Percentiles rank a stretch among this genome's conserved stretches.
phyloP scores from a whole-genome alignment of 2,113 vertebrate species.

The Xiphorhynchus elegans region DNA sequence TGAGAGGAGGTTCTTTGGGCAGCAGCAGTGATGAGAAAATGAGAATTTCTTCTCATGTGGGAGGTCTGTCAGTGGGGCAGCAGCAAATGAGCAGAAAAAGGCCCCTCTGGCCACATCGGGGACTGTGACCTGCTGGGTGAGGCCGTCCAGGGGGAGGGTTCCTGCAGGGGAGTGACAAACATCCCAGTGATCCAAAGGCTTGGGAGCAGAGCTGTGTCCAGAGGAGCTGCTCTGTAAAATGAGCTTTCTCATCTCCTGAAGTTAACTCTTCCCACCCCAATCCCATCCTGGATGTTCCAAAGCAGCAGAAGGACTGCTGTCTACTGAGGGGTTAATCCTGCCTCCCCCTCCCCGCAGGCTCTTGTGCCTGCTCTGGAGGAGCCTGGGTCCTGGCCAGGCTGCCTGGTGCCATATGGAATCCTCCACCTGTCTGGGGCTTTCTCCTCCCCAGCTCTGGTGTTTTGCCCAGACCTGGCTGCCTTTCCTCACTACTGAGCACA shows the following conservation, averaged over 20 bases:
- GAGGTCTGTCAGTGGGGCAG: background rate
- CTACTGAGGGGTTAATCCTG: background rate
- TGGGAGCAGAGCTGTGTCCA: background rate
- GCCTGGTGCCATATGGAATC: constrained; percentile 25
- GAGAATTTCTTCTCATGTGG: background rate
- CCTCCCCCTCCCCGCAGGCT: background rate
- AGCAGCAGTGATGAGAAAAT: background rate
- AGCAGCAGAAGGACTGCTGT: background rate
- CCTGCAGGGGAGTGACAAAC: background rate
- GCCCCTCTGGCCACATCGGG: background rate
- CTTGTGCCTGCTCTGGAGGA: background rate
- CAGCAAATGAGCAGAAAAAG: background rate
- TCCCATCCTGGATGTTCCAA: background rate
- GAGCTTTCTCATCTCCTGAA: background rate
- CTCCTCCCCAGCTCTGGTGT: constrained; percentile 13
- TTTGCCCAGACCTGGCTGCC: constrained; percentile 26
- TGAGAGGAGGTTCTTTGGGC: background rate
- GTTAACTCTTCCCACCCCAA: background rate
- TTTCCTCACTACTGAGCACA: background rate
- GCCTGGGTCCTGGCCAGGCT: background rate
- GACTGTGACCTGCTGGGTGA: background rate
- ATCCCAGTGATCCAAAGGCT: background rate
- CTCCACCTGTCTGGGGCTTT: constrained; percentile 39
- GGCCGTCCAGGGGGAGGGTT: background rate
- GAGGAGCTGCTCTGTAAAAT: background rate